Conservation (phyloP, 1,140 invertebrate species). For the Pseudomyrmex pallidus region DNA sequence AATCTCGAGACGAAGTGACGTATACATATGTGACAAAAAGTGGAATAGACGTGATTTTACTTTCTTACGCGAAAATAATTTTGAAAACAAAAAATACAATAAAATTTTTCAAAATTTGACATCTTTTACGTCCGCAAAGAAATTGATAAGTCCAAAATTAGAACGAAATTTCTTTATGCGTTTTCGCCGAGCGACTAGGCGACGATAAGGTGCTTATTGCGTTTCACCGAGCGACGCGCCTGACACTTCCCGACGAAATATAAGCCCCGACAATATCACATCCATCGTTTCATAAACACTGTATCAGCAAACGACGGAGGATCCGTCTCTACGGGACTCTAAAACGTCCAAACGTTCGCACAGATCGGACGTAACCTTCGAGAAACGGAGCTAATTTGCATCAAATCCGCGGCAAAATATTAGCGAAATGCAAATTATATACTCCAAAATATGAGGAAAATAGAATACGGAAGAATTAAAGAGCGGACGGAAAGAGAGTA, state of each 20-base stretch:
- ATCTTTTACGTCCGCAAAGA: neutral
- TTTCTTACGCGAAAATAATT: neutral
- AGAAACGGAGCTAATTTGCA: neutral
- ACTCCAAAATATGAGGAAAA: too few species aligned
- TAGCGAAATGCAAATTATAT: too few species aligned
- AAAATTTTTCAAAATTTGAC: too few species aligned
- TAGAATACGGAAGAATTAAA: too few species aligned
- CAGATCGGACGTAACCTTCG: neutral
- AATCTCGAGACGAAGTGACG: neutral
- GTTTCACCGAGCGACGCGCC: slow-evolving; percentile 34
- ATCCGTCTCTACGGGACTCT: neutral
- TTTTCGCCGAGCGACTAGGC: slow-evolving; percentile 19
- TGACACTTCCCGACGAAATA: slow-evolving; percentile 48
- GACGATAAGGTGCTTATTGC: slow-evolving; percentile 48
- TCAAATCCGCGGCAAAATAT: too few species aligned
- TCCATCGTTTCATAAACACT: slow-evolving; percentile 53
- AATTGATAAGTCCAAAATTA: neutral
- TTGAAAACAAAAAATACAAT: too few species aligned
- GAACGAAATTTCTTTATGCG: neutral
- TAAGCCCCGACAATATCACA: slow-evolving; percentile 50
- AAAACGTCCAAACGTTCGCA: neutral
- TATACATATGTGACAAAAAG: neutral
- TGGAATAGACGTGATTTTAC: neutral
- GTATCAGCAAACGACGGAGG: slow-evolving; percentile 39
- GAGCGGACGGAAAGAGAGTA: too few species aligned